Conservation (phyloP, 2,797 vertebrate species). For the Anolis apletophallus region DNA sequence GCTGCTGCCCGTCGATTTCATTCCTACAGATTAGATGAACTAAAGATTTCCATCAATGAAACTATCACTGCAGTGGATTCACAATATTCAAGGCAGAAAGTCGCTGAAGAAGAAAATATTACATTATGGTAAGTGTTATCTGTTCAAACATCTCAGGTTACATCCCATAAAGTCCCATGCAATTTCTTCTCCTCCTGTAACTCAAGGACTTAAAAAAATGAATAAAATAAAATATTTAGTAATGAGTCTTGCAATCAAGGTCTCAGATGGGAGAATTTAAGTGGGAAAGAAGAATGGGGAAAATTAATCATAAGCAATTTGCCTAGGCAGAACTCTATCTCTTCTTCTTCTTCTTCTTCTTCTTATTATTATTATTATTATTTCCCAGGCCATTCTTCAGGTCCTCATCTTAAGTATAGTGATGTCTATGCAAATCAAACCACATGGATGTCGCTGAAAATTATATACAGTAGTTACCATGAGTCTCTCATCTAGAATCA, state of each 20-base stretch:
- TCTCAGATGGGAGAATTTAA: neutral
- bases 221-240: too few species aligned
- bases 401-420: neutral
- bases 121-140: constrained; percentile 61
- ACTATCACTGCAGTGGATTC: constrained; percentile 53
- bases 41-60: constrained; percentile 66
- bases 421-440: neutral
- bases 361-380: too few species aligned
- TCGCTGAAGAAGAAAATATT: constrained; percentile 68
- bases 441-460: neutral
- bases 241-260: too few species aligned
- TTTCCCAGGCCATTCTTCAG: neutral
- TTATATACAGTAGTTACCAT: neutral
- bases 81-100: constrained; percentile 57
- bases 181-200: neutral
- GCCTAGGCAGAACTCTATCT: neutral
- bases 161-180: too few species aligned
- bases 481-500: too few species aligned
- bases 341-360: too few species aligned
- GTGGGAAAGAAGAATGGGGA: neutral
- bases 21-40: constrained; percentile 70
- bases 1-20: constrained; percentile 73
- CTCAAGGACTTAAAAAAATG: too few species aligned
- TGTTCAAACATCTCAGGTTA: neutral
- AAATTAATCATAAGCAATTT: neutral